Conservation (phyloP, 2,797 vertebrate genomes). For the Gallinago stenura region DNA sequence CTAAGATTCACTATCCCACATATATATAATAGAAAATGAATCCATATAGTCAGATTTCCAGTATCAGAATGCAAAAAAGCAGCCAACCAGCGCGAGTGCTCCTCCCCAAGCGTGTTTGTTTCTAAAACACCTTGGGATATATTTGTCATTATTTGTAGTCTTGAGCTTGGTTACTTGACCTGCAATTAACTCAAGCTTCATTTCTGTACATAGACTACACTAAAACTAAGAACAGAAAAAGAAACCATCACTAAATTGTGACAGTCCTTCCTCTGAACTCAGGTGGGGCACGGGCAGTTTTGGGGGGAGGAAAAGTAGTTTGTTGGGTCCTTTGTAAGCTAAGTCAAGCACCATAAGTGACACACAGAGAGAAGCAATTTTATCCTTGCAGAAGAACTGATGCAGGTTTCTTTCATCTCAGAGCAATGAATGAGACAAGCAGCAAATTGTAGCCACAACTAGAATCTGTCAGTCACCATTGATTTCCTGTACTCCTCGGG, state of each 20-base stretch:
- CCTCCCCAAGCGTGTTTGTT: background rate
- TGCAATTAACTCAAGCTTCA: background rate
- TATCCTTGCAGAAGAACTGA: background rate
- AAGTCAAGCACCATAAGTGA: background rate
- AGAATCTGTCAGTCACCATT: background rate
- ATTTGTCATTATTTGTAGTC: background rate
- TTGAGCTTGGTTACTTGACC: background rate
- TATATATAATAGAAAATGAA: background rate
- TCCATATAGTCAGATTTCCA: background rate
- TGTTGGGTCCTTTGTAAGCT: background rate
- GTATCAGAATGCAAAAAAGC: background rate
- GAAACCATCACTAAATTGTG: background rate
- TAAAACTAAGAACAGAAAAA: background rate
- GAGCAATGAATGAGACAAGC: background rate
- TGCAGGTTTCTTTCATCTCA: background rate
- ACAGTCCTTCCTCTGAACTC: background rate
- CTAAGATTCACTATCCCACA: background rate
- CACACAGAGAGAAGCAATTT: background rate
- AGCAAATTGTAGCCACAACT: background rate
- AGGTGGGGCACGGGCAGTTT: background rate
- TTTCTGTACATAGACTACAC: background rate
- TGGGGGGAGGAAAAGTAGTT: rapidly evolving
- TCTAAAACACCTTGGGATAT: background rate
- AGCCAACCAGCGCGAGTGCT: background rate
- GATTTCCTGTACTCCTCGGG: background rate